Percentiles rank a stretch among this genome's conserved stretches.
Conservation (phyloP, 53 echinoderm and acorn worm species). For the Astropecten irregularis region DNA sequence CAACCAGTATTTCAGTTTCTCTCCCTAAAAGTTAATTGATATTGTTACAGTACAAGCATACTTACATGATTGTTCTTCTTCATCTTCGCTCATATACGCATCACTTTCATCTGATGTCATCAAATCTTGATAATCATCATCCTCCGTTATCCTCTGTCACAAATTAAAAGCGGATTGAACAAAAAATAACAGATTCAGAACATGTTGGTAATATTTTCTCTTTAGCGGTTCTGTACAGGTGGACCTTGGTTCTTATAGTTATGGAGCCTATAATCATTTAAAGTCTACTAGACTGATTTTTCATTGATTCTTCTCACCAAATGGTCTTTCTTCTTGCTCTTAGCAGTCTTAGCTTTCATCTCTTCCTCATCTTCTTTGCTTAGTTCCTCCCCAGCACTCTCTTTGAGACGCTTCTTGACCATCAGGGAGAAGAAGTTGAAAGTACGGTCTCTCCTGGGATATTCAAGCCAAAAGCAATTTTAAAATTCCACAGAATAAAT, state of each 20-base stretch:
- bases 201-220: no score
- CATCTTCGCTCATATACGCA: conserved; percentile 67
- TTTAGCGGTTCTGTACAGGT: no score
- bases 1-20: no score
- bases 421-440: conserved; percentile 91
- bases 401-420: conserved; percentile 85
- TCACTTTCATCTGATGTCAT: conserved; percentile 79
- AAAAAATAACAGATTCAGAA: no score
- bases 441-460: conserved; percentile 80
- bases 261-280: no score
- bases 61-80: no score
- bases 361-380: conserved; percentile 70
- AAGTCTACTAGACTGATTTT: no score
- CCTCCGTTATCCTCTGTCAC: conserved; percentile 84
- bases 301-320: conserved; percentile 66
- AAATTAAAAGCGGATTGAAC: no score
- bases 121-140: conserved; percentile 86
- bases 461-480: background rate
- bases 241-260: no score
- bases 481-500: background rate
- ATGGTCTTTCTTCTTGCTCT: conserved; percentile 47
- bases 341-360: conserved; percentile 43
- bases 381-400: conserved; percentile 18
- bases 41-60: no score
- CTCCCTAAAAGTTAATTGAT: no score